Evolutionary conservation across 2,113 vertebrate species (phyloP).

Genomic region (Crotalus viridis): DNA sequence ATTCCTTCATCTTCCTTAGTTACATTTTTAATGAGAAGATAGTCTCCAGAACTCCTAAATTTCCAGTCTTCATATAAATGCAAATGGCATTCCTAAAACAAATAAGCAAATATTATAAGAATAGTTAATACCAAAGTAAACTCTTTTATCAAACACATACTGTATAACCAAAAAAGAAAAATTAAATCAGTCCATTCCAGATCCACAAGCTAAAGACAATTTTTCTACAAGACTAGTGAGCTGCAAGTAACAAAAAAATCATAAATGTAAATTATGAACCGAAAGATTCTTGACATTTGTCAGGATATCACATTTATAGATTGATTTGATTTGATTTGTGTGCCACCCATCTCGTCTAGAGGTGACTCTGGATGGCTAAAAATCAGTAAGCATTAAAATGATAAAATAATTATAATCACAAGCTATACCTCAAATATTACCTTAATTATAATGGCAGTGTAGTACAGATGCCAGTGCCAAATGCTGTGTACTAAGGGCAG

Average conservation of each 20-base stretch:
- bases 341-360: background rate
- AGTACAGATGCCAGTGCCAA: background rate
- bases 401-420: background rate
- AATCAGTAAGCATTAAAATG: background rate
- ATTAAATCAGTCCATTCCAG: background rate
- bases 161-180: background rate
- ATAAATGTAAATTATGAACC: background rate
- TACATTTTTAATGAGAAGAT: constrained; percentile 56
- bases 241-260: background rate
- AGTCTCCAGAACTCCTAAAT: constrained; percentile 26
- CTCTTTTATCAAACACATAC: background rate
- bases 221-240: background rate
- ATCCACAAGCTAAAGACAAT: background rate
- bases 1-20: constrained; percentile 57
- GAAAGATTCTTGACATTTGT: background rate
- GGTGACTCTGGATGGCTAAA: no score
- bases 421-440: background rate
- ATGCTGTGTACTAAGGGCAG: background rate
- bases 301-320: no score
- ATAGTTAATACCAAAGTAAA: background rate
- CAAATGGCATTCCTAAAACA: constrained; percentile 71
- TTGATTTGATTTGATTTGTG: background rate
- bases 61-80: constrained; percentile 48
- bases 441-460: background rate
- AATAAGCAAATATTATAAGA: constrained; percentile 10